Evolutionary conservation across 2,888 invertebrate species (phyloP).

Genomic region (Drosophila neonasuta): DNA sequence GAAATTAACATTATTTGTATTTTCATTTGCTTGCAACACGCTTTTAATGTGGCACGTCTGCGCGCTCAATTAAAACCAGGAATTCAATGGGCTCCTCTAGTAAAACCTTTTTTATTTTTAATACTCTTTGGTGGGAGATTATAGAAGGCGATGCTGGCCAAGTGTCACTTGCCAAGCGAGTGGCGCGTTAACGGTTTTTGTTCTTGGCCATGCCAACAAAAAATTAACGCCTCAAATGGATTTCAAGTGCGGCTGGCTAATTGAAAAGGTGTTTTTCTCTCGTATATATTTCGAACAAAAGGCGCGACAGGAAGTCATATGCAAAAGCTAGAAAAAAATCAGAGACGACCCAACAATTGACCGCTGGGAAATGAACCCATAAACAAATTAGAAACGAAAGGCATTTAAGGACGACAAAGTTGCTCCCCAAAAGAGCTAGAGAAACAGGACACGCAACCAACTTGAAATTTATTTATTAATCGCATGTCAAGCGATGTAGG

Average conservation of each 20-base stretch:
- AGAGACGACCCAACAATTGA: constrained; percentile 80
- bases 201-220: constrained; percentile 49
- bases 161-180: constrained; percentile 78
- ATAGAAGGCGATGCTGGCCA: constrained; percentile 50
- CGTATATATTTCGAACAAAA: constrained; percentile 41
- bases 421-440: constrained; percentile 5
- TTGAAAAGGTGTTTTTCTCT: constrained; percentile 61
- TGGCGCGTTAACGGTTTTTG: constrained; percentile 68
- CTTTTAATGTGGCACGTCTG: constrained; percentile 65
- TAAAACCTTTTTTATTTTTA: constrained; percentile 33
- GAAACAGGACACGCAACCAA: constrained; percentile 59
- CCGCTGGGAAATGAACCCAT: constrained; percentile 81
- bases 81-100: constrained; percentile 46
- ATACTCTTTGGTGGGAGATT: neutral
- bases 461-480: constrained; percentile 74
- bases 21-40: constrained; percentile 49
- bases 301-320: constrained; percentile 35
- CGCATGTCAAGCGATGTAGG: constrained; percentile 67
- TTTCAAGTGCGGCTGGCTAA: constrained; percentile 75
- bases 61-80: constrained; percentile 65
- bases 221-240: constrained; percentile 74
- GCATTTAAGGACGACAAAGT: constrained; percentile 57
- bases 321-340: constrained; percentile 54
- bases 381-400: constrained; percentile 70
- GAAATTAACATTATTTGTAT: constrained; percentile 64